Percentiles rank a stretch among this genome's conserved stretches.
Conservation (phyloP, 2,888 invertebrate genomes). For the Seira ritae region DNA sequence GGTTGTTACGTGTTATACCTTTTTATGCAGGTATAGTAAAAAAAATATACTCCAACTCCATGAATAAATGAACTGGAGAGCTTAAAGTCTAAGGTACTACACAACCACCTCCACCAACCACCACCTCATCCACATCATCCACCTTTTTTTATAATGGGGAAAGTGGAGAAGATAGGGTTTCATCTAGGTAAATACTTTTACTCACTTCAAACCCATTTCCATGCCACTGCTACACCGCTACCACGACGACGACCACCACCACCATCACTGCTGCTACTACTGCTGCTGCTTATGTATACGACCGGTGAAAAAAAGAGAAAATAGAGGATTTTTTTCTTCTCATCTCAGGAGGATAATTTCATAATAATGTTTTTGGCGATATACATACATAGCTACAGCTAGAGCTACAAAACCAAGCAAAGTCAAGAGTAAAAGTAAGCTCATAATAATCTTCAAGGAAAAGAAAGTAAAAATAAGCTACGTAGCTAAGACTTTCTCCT, state of each 20-base stretch:
- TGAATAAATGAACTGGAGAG: not conserved
- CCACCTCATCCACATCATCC: too few relatives aligned
- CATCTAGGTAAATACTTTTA: not conserved
- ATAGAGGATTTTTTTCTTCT: constrained; percentile 12
- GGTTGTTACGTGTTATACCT: not conserved
- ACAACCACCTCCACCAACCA: too few relatives aligned
- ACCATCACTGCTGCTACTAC: too few relatives aligned
- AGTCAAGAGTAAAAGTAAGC: not conserved
- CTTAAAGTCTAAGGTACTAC: not conserved
- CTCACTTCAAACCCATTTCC: not conserved
- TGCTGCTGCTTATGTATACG: too few relatives aligned
- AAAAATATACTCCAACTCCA: not conserved
- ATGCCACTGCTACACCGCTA: not conserved
- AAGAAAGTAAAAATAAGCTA: not conserved
- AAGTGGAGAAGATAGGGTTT: not conserved
- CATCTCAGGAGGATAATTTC: constrained; percentile 61
- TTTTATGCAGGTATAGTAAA: not conserved
- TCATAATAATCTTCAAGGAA: not conserved
- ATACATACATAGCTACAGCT: not conserved
- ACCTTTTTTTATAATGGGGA: not conserved
- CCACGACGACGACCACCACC: not conserved
- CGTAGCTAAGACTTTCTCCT: not conserved
- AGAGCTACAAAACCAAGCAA: not conserved
- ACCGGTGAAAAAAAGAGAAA: not conserved
- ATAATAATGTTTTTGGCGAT: constrained; percentile 51